phyloP scores from a whole-genome alignment of 2,797 vertebrate species.

The Hypotaenidia okinawae region DNA sequence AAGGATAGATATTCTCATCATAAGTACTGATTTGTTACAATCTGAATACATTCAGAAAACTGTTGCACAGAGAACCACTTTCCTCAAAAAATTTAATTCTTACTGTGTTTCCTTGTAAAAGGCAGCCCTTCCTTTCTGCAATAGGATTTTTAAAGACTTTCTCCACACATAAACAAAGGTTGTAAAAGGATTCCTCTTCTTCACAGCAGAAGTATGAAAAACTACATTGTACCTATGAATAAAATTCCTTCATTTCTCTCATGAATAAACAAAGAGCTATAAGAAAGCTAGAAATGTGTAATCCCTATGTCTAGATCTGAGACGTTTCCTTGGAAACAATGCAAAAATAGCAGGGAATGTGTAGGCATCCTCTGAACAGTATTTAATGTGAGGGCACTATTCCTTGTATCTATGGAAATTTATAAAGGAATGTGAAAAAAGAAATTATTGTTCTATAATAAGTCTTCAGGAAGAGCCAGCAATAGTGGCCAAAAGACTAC shows the following conservation, averaged over 20 bases:
- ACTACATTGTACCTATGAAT: constrained; percentile 59
- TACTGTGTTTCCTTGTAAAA: background rate
- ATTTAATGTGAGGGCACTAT: constrained; percentile 44
- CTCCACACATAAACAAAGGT: background rate
- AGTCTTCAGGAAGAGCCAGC: constrained; percentile 25
- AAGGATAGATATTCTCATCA: background rate
- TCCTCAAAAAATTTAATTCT: background rate
- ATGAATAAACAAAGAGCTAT: constrained; percentile 64
- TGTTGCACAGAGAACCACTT: background rate
- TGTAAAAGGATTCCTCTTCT: background rate
- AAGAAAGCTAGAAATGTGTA: constrained; percentile 72
- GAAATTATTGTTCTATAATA: constrained; percentile 53
- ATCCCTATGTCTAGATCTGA: constrained; percentile 64
- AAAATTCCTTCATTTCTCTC: constrained; percentile 63
- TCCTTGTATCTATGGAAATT: constrained; percentile 63
- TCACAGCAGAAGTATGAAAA: constrained; percentile 25
- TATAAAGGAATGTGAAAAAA: constrained; percentile 55
- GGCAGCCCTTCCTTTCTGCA: background rate
- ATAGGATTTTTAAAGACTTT: background rate
- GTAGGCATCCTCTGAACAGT: constrained; percentile 59
- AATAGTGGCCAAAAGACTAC: background rate
- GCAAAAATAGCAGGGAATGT: constrained; percentile 68
- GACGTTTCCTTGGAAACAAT: constrained; percentile 73
- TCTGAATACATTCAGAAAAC: background rate
- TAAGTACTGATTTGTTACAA: background rate